Percentiles rank a stretch among this genome's conserved stretches.
Conservation (phyloP, 2,888 invertebrate genomes). For the Drosophila aldrichi region DNA sequence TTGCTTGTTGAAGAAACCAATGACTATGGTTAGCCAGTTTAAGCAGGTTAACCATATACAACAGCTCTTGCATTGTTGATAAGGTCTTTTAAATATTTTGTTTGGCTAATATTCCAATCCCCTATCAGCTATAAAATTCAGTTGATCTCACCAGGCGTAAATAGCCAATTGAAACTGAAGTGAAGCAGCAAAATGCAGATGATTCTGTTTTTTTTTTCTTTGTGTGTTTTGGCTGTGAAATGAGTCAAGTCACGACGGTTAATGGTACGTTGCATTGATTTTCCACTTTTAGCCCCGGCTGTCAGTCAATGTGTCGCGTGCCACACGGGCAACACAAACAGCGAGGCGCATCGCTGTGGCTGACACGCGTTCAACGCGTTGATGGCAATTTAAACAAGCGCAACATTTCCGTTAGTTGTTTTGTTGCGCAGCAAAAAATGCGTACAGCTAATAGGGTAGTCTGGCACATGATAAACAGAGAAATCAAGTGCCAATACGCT, state of each 20-base stretch:
- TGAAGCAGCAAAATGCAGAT: constrained; percentile 15
- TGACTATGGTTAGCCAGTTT: no score
- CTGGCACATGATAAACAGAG: neutral
- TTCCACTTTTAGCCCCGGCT: constrained; percentile 66
- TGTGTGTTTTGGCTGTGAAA: constrained; percentile 30
- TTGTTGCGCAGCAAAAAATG: constrained; percentile 2
- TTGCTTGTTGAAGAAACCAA: no score
- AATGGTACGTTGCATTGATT: constrained; percentile 65
- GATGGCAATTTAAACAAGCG: constrained; percentile 78
- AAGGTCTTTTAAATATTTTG: no score
- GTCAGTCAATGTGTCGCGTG: constrained; percentile 73
- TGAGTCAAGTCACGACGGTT: constrained; percentile 51
- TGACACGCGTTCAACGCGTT: constrained; percentile 75
- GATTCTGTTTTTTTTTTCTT: neutral
- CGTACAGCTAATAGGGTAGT: neutral
- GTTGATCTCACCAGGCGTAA: neutral
- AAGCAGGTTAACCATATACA: no score
- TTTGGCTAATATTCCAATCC: neutral
- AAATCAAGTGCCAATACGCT: no score
- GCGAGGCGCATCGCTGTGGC: constrained; percentile 32
- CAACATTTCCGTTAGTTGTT: constrained; percentile 42
- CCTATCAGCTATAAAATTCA: neutral
- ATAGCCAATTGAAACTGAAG: neutral
- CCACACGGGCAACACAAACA: constrained; percentile 42
- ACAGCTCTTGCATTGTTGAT: no score